These are phyloP conservation scores for Helicorthomorpha holstii DNA, from an alignment of 1,140 invertebrate species.

Conservation along the genomic window DNA sequence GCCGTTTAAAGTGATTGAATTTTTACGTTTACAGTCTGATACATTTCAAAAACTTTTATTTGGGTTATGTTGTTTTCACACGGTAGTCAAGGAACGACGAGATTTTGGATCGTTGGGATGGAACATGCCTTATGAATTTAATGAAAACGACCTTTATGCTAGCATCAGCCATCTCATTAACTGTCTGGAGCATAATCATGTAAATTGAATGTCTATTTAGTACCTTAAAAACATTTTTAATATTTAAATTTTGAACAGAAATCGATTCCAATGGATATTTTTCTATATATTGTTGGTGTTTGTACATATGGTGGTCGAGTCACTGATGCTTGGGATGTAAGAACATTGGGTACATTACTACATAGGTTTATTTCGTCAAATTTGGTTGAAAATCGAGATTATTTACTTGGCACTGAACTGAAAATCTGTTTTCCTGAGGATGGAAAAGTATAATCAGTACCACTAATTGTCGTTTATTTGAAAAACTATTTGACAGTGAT, in stretches of 20 bases:
- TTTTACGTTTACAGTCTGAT: conserved; percentile 27
- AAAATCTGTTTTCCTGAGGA: too few relatives aligned
- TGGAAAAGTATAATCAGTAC: too few relatives aligned
- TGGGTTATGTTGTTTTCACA: conserved; percentile 37
- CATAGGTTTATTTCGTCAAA: conserved; percentile 29
- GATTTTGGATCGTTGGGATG: conserved; percentile 33
- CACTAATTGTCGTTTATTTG: too few relatives aligned
- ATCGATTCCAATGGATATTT: conserved; percentile 31
- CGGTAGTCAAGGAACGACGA: conserved; percentile 31
- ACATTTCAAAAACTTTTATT: conserved; percentile 48
- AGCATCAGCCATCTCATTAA: neutral
- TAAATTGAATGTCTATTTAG: too few relatives aligned
- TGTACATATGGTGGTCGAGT: conserved; percentile 49
- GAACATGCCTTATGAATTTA: conserved; percentile 35
- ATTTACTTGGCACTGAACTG: too few relatives aligned
- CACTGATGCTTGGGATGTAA: conserved; percentile 32
- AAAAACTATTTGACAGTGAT: too few relatives aligned
- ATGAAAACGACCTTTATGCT: conserved; percentile 28
- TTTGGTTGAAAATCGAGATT: too few relatives aligned
- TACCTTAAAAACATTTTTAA: too few relatives aligned
- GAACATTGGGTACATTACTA: conserved; percentile 28
- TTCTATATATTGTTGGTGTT: conserved; percentile 32
- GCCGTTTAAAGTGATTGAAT: too few relatives aligned
- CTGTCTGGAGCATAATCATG: too few relatives aligned
- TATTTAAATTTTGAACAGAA: conserved; percentile 14